Conservation (phyloP, 2,113 vertebrate genomes). For the Mormyrus lacerda region DNA sequence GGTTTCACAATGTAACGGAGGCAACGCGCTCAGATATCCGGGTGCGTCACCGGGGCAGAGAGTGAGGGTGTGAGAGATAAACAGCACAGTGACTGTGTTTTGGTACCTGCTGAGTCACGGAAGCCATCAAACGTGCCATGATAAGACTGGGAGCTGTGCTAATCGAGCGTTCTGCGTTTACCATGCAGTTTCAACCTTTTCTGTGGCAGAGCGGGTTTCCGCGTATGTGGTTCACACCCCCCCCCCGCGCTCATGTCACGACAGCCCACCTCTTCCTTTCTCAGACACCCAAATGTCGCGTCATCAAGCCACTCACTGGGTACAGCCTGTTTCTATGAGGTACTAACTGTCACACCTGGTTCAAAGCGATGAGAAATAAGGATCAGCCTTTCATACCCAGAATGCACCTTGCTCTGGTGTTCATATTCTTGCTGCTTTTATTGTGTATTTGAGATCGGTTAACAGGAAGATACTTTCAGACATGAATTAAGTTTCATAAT, state of each 20-base stretch:
- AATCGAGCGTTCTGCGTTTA: not conserved
- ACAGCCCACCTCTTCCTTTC: not conserved
- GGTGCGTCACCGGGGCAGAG: not conserved
- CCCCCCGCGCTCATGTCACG: not conserved
- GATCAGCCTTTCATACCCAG: not conserved
- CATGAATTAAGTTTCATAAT: not conserved
- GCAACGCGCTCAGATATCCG: not conserved
- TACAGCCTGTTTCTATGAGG: not conserved
- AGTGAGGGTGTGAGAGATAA: not conserved
- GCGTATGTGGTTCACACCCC: not conserved
- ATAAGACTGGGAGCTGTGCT: not conserved
- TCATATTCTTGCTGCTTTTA: not conserved
- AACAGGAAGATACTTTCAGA: not conserved
- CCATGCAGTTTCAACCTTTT: not conserved
- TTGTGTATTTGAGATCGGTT: too few species aligned
- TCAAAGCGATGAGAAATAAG: not conserved
- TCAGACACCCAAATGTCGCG: not conserved
- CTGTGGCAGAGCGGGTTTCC: not conserved
- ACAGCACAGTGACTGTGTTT: not conserved
- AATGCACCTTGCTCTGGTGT: not conserved
- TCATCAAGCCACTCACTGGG: not conserved
- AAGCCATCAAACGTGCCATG: not conserved
- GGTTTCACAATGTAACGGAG: not conserved
- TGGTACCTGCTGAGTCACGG: not conserved
- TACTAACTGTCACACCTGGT: not conserved